Percentiles rank a stretch among this genome's conserved stretches.
phyloP scores from a whole-genome alignment of 1,140 invertebrate species.

The Aphaenogaster ashmeadi region DNA sequence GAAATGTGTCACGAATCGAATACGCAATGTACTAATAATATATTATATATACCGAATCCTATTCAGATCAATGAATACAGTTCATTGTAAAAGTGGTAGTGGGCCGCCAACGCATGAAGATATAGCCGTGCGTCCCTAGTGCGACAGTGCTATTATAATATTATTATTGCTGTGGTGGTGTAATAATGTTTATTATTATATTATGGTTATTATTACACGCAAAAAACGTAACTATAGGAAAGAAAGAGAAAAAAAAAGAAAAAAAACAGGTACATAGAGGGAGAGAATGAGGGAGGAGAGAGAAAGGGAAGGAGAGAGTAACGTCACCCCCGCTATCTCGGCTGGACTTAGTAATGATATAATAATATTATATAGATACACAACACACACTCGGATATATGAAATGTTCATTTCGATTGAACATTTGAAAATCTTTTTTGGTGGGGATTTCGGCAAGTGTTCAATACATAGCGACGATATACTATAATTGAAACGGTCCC shows the following conservation, averaged over 20 bases:
- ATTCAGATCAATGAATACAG: slow-evolving; percentile 74
- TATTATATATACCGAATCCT: slow-evolving; percentile 75
- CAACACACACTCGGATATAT: slow-evolving; percentile 62
- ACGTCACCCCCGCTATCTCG: slow-evolving; percentile 68
- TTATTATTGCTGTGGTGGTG: slow-evolving; percentile 82
- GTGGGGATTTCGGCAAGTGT: slow-evolving; percentile 81
- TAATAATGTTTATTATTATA: slow-evolving; percentile 84
- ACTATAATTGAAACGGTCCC: slow-evolving; percentile 81
- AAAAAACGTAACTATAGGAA: slow-evolving; percentile 76
- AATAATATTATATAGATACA: slow-evolving; percentile 71
- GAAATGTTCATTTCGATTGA: slow-evolving; percentile 80
- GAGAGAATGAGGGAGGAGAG: background rate
- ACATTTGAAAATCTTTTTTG: slow-evolving; percentile 78
- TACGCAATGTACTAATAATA: slow-evolving; percentile 71
- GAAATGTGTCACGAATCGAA: slow-evolving; percentile 62
- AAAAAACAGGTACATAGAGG: slow-evolving; percentile 59
- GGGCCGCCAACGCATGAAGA: slow-evolving; percentile 74
- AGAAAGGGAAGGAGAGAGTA: slow-evolving; percentile 39
- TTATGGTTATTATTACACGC: slow-evolving; percentile 79
- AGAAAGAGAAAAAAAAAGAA: slow-evolving; percentile 40
- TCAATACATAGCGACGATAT: slow-evolving; percentile 80
- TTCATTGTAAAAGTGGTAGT: slow-evolving; percentile 78
- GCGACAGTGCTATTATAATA: slow-evolving; percentile 80
- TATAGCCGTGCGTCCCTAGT: slow-evolving; percentile 76
- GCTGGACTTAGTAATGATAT: slow-evolving; percentile 74